These are phyloP conservation scores for Diadumene lineata DNA, from an alignment of 92 coral and sea anemone species.

Conservation along the genomic window DNA sequence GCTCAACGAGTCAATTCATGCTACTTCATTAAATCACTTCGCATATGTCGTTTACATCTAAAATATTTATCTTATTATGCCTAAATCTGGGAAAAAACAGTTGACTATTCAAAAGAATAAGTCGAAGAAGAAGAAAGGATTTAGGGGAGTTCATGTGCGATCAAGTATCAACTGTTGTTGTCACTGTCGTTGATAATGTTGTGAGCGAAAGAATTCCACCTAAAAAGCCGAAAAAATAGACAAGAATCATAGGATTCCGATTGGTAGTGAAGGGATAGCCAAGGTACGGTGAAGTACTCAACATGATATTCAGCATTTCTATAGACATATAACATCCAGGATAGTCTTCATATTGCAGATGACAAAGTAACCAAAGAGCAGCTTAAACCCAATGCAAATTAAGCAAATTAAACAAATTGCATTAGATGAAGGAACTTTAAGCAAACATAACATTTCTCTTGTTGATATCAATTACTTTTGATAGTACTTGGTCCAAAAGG, in stretches of 20 bases:
- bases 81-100: too few relatives aligned
- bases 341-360: constrained; percentile 3
- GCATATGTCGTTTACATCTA: too few relatives aligned
- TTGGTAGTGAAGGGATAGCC: constrained; percentile 21
- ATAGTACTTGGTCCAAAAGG: constrained; percentile 55
- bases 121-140: too few relatives aligned
- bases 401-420: constrained; percentile 37
- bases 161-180: too few relatives aligned
- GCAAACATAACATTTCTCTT: constrained; percentile 4
- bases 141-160: too few relatives aligned
- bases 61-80: too few relatives aligned
- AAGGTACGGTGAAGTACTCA: constrained; percentile 43
- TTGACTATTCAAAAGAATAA: too few relatives aligned
- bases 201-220: constrained; percentile 50
- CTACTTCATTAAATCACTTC: too few relatives aligned
- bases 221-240: constrained; percentile 29
- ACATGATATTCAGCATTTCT: constrained; percentile 38
- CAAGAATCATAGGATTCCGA: constrained; percentile 27
- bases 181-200: constrained; percentile 41
- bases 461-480: constrained; percentile 40
- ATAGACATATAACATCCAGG: constrained; percentile 22
- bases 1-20: too few relatives aligned
- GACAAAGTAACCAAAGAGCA: constrained; percentile 4
- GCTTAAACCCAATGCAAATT: neutral
- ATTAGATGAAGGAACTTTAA: constrained; percentile 19